Base-by-base conservation (phyloP, 2,888 invertebrate genomes). In the Leptodirus hochenwartii region DNA sequence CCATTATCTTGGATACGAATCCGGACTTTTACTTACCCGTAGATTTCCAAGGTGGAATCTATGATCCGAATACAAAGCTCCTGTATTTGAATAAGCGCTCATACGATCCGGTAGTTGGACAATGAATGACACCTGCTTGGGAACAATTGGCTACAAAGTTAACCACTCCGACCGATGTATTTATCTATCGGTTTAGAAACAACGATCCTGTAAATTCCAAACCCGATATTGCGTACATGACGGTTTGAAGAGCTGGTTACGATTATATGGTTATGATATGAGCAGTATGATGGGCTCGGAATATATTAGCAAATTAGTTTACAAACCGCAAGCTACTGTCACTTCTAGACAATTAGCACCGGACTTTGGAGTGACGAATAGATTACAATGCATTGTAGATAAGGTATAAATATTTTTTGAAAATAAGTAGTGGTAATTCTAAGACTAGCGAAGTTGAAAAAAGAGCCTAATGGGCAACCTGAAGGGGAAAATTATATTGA, bases 51-150 rank as follows among this genome's bases (percentile, higher is more conserved):
- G 88, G 90, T 5, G 90, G 90, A 3, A 66, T 91, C 16, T 68
- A 85, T 27, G 91, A 91, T 54, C 80, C 79, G 1, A 75, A 80
- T 43, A 88, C 90, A 0, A 79, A 82, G 45, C 59, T 93, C 24
- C 64, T 91, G 11, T 84, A 85, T 44, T 64, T 87, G 36, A 72
- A 80, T 33, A 76, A 77, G 38, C 62, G 88, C 29, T 62, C 90
- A 28, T 93, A 91, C 49, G 93, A 93, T 53, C 84, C 93, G 0
- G 69, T 77, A 1, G 84, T 88, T 10, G 91, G 91, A 0, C 88
- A 91, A 47, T 93, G 90, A 87, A 82, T 91, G 74, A 87, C 87
- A 1, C 91, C 91, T 0, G 76, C 81, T 35, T 91, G 90, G 84
- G 80, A 84, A 46, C 75, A 79, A 36, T 61, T 90, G 38, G 80